phyloP scores from a whole-genome alignment of 2,113 vertebrate species.

The Mesocricetus auratus region DNA sequence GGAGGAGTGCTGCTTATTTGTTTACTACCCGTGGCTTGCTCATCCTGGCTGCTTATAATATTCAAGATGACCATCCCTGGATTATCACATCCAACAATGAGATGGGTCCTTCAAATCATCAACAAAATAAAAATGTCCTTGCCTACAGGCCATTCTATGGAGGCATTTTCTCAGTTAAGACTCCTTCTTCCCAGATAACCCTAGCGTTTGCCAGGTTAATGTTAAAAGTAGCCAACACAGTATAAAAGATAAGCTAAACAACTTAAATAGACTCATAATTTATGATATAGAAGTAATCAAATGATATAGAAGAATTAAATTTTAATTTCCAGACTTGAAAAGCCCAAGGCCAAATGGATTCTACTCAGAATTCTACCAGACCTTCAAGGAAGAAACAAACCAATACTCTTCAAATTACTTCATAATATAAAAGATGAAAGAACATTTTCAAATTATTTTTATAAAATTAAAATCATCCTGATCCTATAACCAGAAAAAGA shows the following conservation, averaged over 20 bases:
- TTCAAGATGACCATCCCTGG: background rate
- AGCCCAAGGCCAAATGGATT: background rate
- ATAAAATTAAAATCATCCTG: background rate
- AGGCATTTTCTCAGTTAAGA: background rate
- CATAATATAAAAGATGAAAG: background rate
- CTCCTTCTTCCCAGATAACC: background rate
- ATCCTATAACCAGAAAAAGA: background rate
- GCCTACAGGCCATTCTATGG: background rate
- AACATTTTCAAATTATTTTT: background rate
- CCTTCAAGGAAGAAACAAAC: background rate
- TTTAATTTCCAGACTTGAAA: background rate
- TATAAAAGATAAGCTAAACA: background rate
- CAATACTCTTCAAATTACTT: background rate
- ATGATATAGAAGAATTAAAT: background rate
- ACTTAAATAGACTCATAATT: background rate
- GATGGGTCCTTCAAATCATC: background rate
- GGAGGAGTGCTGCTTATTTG: background rate
- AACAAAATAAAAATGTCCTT: background rate
- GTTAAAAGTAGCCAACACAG: background rate
- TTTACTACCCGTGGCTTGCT: background rate
- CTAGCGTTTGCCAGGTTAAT: background rate
- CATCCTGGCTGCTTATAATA: background rate
- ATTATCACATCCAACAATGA: background rate
- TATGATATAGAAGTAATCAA: background rate
- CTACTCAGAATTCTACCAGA: background rate